Percentiles rank a stretch among this genome's conserved stretches.
Conservation (phyloP, 2,113 vertebrate genomes). For the Centropristis striata region DNA sequence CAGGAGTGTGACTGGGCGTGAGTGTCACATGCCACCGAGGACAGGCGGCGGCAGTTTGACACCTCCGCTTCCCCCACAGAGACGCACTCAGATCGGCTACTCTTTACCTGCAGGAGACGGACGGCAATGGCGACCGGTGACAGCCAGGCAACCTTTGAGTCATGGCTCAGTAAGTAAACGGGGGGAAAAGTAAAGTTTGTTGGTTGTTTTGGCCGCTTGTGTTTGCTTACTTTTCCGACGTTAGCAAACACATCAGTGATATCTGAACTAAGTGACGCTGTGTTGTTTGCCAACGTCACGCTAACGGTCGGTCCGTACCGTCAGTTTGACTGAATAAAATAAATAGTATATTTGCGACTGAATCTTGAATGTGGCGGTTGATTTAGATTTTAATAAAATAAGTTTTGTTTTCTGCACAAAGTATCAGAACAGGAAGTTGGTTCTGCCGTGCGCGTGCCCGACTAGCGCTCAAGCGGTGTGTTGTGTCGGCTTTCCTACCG, state of each 20-base stretch:
- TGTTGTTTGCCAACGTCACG: not conserved
- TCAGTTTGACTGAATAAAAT: no score
- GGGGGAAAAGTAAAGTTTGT: rapidly evolving
- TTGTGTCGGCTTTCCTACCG: not conserved
- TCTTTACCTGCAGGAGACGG: not conserved
- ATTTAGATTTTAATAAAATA: not conserved
- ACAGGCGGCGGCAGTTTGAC: constrained; percentile 43
- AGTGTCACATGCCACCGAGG: constrained; percentile 77
- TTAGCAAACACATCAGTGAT: not conserved
- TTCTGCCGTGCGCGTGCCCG: constrained; percentile 15
- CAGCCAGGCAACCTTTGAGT: constrained; percentile 65
- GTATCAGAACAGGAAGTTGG: constrained; percentile 65
- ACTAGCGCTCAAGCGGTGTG: constrained; percentile 12
- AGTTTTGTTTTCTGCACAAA: constrained; percentile 7
- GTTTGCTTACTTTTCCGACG: not conserved
- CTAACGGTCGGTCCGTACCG: not conserved
- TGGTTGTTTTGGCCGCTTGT: not conserved
- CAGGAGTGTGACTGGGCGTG: constrained; percentile 60
- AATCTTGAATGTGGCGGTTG: not conserved
- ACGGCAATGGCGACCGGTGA: constrained; percentile 73
- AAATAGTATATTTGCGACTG: not conserved
- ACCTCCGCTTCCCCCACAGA: constrained; percentile 13
- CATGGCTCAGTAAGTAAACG: constrained; percentile 79
- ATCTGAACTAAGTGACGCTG: not conserved
- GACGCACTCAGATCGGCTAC: not conserved